Base-by-base conservation (phyloP, 2,113 vertebrate genomes). In the Leucosticte australis region DNA sequence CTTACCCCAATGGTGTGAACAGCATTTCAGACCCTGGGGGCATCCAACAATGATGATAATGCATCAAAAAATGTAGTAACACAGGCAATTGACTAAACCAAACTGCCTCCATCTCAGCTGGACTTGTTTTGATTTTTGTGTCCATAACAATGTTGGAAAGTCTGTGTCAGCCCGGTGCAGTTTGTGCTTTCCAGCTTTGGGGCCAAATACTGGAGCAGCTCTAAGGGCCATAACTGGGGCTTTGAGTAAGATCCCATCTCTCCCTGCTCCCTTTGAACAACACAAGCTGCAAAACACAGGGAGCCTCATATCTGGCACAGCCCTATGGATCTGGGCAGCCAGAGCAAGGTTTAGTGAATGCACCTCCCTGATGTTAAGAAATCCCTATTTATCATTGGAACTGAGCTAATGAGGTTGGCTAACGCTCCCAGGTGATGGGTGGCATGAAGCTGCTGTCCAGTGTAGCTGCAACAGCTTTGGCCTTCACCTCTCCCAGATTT, bases 11-110 rank as follows among this genome's bases (percentile, higher is more conserved):
- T 1, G 28, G 26, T 0, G 1, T 7, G 24, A 56, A 39, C 4
- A 0, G 27, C 2, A 2, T 63, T 75, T 79, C 0, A 0, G 39
- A 42, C 21, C 13, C 37, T 0, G 0, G 1, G 5, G 35, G 8
- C 22, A 19, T 50, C 49, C 57, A 44, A 6, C 4, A 11, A 3
- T 10, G 19, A 17, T 39, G 35, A 52, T 55, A 82, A 42, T 20
- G 12, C 37, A 10, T n/a, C 3, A 27, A 41, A 33, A 49, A 77
- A 8, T 17, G 7, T 24, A 55, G 3, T 60, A 47, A n/a, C 24
- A 6, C 3, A 2, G 30, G 20, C 17, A 28, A 39, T 6, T 79
- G 70, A 12, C 37, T 47, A 31, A 94, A 78, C 11, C 18, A 3
- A 35, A 10, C 18, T 15, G 22, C 24, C 21, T 55, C 11, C 14